Evolutionary conservation across 1,140 invertebrate species (phyloP).

Genomic region (Hyposmocoma kahamanoa): DNA sequence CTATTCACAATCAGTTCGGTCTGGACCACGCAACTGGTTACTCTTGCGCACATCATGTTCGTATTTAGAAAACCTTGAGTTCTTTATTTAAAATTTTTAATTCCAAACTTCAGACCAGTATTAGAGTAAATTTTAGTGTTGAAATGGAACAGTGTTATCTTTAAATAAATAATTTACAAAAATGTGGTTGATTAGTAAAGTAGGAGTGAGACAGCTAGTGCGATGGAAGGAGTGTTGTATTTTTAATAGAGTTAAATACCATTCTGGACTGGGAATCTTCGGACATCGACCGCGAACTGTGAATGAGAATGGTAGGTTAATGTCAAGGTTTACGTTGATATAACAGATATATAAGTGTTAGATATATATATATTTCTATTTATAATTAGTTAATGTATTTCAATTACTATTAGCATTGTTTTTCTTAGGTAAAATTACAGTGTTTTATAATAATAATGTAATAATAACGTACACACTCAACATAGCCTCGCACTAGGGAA

Average conservation of each 20-base stretch:
- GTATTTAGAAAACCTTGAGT: neutral
- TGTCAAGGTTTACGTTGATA: neutral
- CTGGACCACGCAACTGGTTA: neutral
- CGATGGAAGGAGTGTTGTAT: conserved; percentile 30
- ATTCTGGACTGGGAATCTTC: conserved; percentile 59
- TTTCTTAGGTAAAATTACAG: too few species aligned
- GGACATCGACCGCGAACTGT: conserved; percentile 54
- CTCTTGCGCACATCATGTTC: conserved; percentile 7
- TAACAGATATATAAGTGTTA: too few species aligned
- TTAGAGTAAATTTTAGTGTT: too few species aligned
- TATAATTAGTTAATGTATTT: too few species aligned
- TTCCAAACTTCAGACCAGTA: too few species aligned
- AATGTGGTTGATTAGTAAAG: conserved; percentile 44
- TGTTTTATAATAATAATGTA: too few species aligned
- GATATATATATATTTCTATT: too few species aligned
- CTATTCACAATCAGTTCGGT: conserved; percentile 1
- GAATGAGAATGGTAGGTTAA: conserved; percentile 43
- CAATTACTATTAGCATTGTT: too few species aligned
- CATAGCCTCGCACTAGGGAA: too few species aligned
- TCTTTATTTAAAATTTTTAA: too few species aligned
- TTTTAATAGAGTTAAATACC: conserved; percentile 35
- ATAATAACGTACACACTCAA: too few species aligned
- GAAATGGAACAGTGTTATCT: too few species aligned
- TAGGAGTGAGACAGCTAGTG: conserved; percentile 39
- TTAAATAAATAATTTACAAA: conserved; percentile 22